phyloP scores from a whole-genome alignment of 2,888 invertebrate genomes.

The Agonum fuliginosum region DNA sequence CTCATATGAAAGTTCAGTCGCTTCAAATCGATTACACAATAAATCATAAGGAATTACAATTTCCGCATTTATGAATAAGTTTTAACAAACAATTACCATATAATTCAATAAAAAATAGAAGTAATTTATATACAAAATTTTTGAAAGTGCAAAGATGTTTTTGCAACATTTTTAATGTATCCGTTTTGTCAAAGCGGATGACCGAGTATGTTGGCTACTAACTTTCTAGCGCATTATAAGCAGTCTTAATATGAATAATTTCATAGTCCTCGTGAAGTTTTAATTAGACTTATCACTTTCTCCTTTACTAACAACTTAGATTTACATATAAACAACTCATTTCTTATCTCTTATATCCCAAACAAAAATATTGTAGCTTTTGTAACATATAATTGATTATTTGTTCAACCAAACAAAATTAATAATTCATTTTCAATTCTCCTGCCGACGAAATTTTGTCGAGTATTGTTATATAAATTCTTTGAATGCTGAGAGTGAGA shows the following conservation, averaged over 20 bases:
- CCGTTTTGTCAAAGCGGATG: constrained; percentile 34
- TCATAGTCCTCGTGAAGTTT: constrained; percentile 1
- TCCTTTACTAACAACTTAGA: neutral
- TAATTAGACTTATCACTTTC: constrained; percentile 37
- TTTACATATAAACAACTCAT: neutral
- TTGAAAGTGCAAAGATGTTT: constrained; percentile 20
- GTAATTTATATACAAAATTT: constrained; percentile 2
- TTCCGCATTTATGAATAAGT: neutral
- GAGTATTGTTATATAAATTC: constrained; percentile 16
- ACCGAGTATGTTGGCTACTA: constrained; percentile 22
- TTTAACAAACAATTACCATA: too few species aligned
- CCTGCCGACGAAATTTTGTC: neutral
- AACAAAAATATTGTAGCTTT: neutral
- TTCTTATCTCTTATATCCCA: neutral
- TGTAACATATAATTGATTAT: neutral
- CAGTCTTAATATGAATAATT: constrained; percentile 25
- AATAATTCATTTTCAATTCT: constrained; percentile 31
- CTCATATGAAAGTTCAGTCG: neutral
- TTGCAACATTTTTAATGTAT: constrained; percentile 19
- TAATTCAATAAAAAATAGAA: neutral
- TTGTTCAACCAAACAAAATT: neutral
- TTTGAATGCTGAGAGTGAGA: neutral
- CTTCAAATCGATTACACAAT: constrained; percentile 13
- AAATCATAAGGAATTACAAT: neutral
- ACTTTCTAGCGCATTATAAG: constrained; percentile 27